A percentile compares a stretch with the other conserved stretches of the same genome.
Evolutionary conservation across 2,797 vertebrate genomes (phyloP).

Genomic region (Pelochelys cantorii): DNA sequence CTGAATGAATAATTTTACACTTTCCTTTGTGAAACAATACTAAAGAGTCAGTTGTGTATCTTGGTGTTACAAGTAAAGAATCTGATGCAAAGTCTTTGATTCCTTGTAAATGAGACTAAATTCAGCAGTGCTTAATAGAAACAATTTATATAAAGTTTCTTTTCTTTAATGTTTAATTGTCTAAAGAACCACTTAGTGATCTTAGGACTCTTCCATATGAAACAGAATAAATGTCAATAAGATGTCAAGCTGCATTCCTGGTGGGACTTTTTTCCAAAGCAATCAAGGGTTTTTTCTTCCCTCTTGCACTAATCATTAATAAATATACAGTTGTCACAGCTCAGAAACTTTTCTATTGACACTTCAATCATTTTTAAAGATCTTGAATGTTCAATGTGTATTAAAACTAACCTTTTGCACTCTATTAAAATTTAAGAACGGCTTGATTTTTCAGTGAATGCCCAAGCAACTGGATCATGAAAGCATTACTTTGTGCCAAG

Average conservation of each 20-base stretch:
- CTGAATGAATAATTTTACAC: not conserved
- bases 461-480: slow-evolving; percentile 83
- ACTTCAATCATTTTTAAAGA: slow-evolving; percentile 84
- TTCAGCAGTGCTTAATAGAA: not conserved
- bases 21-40: not conserved
- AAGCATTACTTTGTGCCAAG: slow-evolving; percentile 83
- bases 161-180: slow-evolving; percentile 14
- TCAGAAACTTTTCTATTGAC: slow-evolving; percentile 84
- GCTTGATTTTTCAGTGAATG: slow-evolving; percentile 80
- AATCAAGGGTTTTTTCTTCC: slow-evolving; percentile 64
- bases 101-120: not conserved
- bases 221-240: slow-evolving; percentile 49
- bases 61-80: slow-evolving; percentile 6
- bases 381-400: slow-evolving; percentile 79
- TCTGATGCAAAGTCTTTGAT: not conserved
- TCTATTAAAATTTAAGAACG: slow-evolving; percentile 85
- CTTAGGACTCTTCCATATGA: slow-evolving; percentile 5
- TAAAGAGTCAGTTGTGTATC: not conserved
- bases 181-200: slow-evolving; percentile 79
- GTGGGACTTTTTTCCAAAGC: slow-evolving; percentile 53
- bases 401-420: slow-evolving; percentile 83
- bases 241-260: slow-evolving; percentile 65
- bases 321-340: slow-evolving; percentile 81
- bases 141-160: slow-evolving; percentile 15
- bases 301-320: slow-evolving; percentile 83